These are phyloP conservation scores for Leptinotarsa defecta DNA, from an alignment of 1,140 invertebrate genomes.

Conservation along the genomic window DNA sequence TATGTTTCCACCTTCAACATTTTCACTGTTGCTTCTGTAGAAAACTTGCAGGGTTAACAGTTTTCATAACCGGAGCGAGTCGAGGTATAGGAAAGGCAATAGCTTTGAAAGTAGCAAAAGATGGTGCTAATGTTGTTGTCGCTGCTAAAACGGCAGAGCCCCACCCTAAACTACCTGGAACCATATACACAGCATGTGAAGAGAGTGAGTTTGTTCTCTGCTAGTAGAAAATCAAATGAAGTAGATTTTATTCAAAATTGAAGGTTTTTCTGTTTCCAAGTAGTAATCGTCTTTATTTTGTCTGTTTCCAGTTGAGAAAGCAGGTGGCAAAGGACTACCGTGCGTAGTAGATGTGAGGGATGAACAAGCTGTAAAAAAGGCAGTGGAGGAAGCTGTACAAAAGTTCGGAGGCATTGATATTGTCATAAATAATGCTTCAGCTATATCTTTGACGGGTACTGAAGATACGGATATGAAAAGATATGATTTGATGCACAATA, in stretches of 20 bases:
- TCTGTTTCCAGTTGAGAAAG: slow-evolving; percentile 77
- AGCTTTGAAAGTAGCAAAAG: slow-evolving; percentile 88
- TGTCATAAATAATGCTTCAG: slow-evolving; percentile 94
- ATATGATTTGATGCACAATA: slow-evolving; percentile 92
- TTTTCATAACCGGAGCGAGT: slow-evolving; percentile 96
- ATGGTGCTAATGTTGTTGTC: slow-evolving; percentile 94
- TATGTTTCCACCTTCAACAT: too few species aligned
- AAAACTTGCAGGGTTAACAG: slow-evolving; percentile 87
- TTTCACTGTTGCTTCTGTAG: slow-evolving; percentile 57
- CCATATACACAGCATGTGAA: slow-evolving; percentile 94
- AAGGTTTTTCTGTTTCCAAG: too few species aligned
- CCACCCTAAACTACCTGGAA: slow-evolving; percentile 97
- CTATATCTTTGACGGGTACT: slow-evolving; percentile 90
- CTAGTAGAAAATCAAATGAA: neutral
- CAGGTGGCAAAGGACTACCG: slow-evolving; percentile 88
- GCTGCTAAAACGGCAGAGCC: slow-evolving; percentile 95
- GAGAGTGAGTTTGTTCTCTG: slow-evolving; percentile 73
- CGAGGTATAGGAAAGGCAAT: slow-evolving; percentile 97
- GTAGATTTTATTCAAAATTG: neutral
- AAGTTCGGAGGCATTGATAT: slow-evolving; percentile 98
- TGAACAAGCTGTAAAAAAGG: slow-evolving; percentile 79
- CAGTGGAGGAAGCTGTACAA: slow-evolving; percentile 85
- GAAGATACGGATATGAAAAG: slow-evolving; percentile 90
- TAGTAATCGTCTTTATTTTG: neutral
- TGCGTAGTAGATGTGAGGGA: slow-evolving; percentile 94